Conservation (phyloP, 2,797 vertebrate species). For the Sphenodon punctatus region DNA sequence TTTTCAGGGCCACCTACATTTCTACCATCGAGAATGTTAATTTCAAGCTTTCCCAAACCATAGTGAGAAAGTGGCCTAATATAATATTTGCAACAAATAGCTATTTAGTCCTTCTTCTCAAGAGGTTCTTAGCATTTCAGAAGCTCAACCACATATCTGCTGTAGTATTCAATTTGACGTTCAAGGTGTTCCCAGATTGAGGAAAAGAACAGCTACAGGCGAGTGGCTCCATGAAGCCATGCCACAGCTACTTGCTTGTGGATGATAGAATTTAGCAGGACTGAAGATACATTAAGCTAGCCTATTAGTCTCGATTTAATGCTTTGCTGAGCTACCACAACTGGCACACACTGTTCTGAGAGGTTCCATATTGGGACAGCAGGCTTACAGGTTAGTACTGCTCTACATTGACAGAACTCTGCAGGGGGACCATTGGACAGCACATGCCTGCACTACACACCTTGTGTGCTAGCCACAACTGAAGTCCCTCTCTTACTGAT, state of each 20-base stretch:
- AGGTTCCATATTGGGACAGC: not conserved
- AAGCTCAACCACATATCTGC: not conserved
- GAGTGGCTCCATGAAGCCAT: not conserved
- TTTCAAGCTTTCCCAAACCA: no score
- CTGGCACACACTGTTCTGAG: not conserved
- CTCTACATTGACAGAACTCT: constrained; percentile 15
- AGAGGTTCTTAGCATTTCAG: not conserved
- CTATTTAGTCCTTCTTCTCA: no score
- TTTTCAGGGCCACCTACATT: no score
- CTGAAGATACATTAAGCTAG: not conserved
- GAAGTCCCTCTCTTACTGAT: not conserved
- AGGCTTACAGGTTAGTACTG: not conserved
- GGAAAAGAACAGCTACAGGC: not conserved
- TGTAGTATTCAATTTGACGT: not conserved
- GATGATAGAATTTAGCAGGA: not conserved
- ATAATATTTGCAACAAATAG: no score
- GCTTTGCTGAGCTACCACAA: not conserved
- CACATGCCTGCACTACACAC: not conserved
- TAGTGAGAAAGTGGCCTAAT: no score
- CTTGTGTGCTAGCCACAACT: no score
- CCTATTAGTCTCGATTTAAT: not conserved
- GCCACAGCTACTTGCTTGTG: no score
- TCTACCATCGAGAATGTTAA: no score
- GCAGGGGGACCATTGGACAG: not conserved
- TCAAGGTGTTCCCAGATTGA: not conserved